Evolutionary conservation across 2,888 invertebrate genomes (phyloP), one percentile per base, ranked within the genome.

Genomic region (Eupelmus urozonus): DNA sequence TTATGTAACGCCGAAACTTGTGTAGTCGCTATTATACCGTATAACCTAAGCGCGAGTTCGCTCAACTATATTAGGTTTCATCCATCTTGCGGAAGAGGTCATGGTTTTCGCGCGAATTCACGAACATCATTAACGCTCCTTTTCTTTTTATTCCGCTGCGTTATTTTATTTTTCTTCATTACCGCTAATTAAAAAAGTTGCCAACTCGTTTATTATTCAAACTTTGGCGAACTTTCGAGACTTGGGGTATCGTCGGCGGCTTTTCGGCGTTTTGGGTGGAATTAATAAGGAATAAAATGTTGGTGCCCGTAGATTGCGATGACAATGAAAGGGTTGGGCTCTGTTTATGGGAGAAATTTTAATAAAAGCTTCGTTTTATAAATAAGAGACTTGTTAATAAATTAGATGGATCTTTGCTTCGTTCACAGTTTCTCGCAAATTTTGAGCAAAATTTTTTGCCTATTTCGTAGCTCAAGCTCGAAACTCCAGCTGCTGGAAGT

Each of bases 1-100:
- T 79, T 74, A 67, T 65, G 79, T 57, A 65, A 65, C 40, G 72
- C 71, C 23, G 75, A 80, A 82, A 81, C 82, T 82, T 81, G 66
- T 81, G 59, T 49, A 53, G 69, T 69, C 25, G 60, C 75, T 78
- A 82, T 78, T 76, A 78, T 81, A 73, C 62, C 67, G 69, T 80
- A 79, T 70, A 65, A 80, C 72, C 70, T 75, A 62, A 45, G 13
- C 75, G 73, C 73, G 66, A 73, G 79, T 57, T 69, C 73, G 62
- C 59, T 67, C 40, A 75, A 75, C 74, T 75, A 65, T 71, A 72
- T 82, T 80, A 76, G 55, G 77, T 80, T 83, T 82, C 82, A 83
- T 84, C 81, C 78, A 81, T 83, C 82, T 82, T 80, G 75, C 62
- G 40, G 70, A 23, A n/a, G 16, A 40, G 9, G 7, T 45, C 45